A percentile compares a stretch with the other conserved stretches of the same genome.
Evolutionary conservation across 2,113 vertebrate genomes (phyloP).

Genomic region (Tychaedon coryphoeus): DNA sequence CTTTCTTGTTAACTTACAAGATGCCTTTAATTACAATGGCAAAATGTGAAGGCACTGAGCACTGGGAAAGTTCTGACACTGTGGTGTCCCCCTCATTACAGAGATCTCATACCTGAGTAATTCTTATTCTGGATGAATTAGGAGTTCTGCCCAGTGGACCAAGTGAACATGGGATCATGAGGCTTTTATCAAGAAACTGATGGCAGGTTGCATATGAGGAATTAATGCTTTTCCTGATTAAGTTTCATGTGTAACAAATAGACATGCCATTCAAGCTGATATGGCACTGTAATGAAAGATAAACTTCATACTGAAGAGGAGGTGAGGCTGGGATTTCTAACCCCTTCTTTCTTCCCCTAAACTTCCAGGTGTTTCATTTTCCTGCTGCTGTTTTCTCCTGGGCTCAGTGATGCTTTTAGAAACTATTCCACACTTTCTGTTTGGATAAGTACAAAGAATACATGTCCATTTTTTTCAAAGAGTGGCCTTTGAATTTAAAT

Average conservation of each 20-base stretch:
- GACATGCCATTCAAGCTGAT: neutral
- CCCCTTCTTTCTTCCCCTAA: neutral
- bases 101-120: neutral
- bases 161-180: neutral
- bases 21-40: neutral
- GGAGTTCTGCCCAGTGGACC: neutral
- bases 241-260: neutral
- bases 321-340: neutral
- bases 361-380: neutral
- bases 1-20: neutral
- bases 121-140: neutral
- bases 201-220: neutral
- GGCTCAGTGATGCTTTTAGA: neutral
- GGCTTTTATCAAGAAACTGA: neutral
- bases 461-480: neutral
- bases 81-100: neutral
- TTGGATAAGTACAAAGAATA: neutral
- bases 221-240: neutral
- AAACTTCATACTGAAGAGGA: neutral
- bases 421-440: neutral
- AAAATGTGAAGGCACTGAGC: neutral
- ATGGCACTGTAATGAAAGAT: neutral
- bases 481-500: neutral
- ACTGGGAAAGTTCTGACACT: neutral
- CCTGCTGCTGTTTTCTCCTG: neutral